phyloP scores from a whole-genome alignment of 1,140 invertebrate species.

The Nasonia vitripennis region DNA sequence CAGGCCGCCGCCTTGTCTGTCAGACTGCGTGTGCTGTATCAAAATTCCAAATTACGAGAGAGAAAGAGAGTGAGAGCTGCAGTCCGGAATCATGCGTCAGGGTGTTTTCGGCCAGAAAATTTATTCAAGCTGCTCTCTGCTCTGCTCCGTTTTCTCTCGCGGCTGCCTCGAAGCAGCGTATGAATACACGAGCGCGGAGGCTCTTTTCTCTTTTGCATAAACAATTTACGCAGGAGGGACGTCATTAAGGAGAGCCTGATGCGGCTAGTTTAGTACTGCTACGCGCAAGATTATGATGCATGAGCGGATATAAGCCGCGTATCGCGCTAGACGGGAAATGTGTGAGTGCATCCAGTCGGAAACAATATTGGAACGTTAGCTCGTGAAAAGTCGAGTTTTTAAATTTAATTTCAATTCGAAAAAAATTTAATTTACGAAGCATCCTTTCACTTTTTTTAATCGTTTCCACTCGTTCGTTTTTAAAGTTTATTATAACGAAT shows the following conservation, averaged over 20 bases:
- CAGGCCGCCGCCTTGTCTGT: slow-evolving; percentile 32
- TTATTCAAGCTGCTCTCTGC: slow-evolving; percentile 36
- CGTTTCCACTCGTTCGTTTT: background rate
- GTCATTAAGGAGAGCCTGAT: slow-evolving; percentile 13
- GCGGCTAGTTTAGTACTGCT: slow-evolving; percentile 2
- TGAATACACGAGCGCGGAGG: background rate
- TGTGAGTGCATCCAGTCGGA: background rate
- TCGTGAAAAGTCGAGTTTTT: background rate
- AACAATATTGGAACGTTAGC: slow-evolving; percentile 7
- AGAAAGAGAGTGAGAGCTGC: background rate
- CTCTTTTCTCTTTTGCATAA: slow-evolving; percentile 19
- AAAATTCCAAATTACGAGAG: slow-evolving; percentile 34
- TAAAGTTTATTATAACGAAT: background rate
- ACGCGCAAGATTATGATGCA: slow-evolving; percentile 30
- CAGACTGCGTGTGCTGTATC: slow-evolving; percentile 12
- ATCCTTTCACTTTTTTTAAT: background rate
- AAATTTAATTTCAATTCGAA: background rate
- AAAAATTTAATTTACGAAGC: background rate
- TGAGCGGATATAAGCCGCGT: slow-evolving; percentile 22
- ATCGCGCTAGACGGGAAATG: background rate
- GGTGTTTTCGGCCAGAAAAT: slow-evolving; percentile 32
- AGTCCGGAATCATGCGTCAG: slow-evolving; percentile 41
- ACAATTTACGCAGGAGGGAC: slow-evolving; percentile 21
- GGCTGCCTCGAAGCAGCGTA: background rate
- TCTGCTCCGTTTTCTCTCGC: background rate